Evolutionary conservation across 2,797 vertebrate genomes (phyloP).

Genomic region (Garrulus glandarius): DNA sequence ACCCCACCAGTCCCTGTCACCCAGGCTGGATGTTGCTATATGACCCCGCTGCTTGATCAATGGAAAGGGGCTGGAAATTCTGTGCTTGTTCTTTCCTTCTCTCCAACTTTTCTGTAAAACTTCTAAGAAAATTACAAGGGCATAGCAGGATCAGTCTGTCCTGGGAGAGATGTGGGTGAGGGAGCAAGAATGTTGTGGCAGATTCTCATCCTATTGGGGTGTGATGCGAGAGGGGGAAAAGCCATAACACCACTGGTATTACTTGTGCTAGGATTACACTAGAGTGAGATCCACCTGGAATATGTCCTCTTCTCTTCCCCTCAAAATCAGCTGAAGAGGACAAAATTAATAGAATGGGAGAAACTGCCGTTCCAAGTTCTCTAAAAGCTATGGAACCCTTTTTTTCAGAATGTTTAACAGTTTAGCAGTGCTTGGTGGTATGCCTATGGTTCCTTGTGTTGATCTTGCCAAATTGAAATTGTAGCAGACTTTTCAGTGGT

Average conservation of each 20-base stretch:
- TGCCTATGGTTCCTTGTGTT: background rate
- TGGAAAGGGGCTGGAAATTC: background rate
- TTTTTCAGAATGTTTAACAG: background rate
- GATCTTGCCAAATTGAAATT: background rate
- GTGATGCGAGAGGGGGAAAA: background rate
- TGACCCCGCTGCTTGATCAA: background rate
- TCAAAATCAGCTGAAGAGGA: background rate
- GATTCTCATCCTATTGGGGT: background rate
- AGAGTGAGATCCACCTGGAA: background rate
- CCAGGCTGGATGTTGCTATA: background rate
- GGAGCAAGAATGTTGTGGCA: background rate
- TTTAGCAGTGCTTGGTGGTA: background rate
- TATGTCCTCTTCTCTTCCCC: background rate
- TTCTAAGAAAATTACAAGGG: background rate
- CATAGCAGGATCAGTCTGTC: background rate
- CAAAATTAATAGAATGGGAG: background rate
- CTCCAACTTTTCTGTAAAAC: background rate
- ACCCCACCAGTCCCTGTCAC: background rate
- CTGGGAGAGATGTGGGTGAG: background rate
- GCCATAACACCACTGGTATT: accelerated
- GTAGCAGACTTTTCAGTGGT: background rate
- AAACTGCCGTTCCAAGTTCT: background rate
- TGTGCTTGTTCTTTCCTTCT: background rate
- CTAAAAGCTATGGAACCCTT: accelerated
- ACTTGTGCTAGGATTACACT: background rate